Conservation (phyloP, 2,113 vertebrate genomes). For the Asarcornis scutulata region DNA sequence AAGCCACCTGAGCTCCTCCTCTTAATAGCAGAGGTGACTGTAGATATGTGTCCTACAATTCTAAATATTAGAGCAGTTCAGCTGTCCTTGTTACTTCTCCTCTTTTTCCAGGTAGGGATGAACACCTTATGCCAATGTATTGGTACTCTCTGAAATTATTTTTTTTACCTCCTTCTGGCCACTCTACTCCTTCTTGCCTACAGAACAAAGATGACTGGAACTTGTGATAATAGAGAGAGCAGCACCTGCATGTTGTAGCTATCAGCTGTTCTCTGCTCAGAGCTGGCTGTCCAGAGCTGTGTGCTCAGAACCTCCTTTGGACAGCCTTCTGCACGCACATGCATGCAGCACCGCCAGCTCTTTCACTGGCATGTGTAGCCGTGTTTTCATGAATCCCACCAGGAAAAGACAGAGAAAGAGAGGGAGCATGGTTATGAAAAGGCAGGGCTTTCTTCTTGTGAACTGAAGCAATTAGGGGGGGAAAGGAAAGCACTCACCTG, state of each 20-base stretch:
- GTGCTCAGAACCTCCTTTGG: not conserved
- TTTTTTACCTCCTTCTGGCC: not conserved
- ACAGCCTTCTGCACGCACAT: not conserved
- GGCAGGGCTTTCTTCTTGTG: not conserved
- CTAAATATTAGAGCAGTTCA: not conserved
- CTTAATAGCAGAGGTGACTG: not conserved
- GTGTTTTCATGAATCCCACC: not conserved
- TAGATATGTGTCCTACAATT: not conserved
- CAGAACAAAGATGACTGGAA: not conserved
- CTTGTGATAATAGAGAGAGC: rapidly evolving
- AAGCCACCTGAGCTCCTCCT: slow-evolving; percentile 4
- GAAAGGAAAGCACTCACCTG: not conserved
- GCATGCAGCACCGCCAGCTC: not conserved
- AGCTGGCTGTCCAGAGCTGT: rapidly evolving
- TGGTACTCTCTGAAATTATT: not conserved
- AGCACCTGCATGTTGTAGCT: not conserved
- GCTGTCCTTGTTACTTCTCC: not conserved
- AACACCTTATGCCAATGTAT: not conserved
- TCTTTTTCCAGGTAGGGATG: not conserved
- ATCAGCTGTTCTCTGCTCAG: not conserved
- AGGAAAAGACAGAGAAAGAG: not conserved
- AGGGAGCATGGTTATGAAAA: not conserved
- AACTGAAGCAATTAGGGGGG: rapidly evolving
- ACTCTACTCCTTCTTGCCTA: not conserved
- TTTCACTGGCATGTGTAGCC: rapidly evolving